phyloP scores from a whole-genome alignment of 1,140 invertebrate species.

The Leptoteleia sp. region DNA sequence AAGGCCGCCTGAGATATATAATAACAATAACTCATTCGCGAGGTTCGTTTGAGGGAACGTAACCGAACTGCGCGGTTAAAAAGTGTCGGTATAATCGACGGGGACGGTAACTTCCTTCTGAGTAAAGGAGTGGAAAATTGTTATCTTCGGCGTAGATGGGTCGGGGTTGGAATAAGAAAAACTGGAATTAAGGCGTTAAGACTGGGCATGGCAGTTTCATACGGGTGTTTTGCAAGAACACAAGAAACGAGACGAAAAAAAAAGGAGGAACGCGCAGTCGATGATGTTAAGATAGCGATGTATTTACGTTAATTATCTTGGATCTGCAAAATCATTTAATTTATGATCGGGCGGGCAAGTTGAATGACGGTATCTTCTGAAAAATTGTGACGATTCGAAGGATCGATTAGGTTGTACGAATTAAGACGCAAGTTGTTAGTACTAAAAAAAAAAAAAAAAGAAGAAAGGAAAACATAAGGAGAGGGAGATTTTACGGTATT shows the following conservation, averaged over 20 bases:
- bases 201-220: conserved; percentile 13
- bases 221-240: conserved; percentile 18
- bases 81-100: conserved; percentile 39
- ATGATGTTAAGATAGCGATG: conserved; percentile 30
- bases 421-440: no score
- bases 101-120: conserved; percentile 49
- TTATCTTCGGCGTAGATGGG: conserved; percentile 25
- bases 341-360: neutral
- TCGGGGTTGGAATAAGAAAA: conserved; percentile 18
- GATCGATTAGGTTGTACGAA: neutral
- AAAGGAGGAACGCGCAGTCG: no score
- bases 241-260: conserved; percentile 2
- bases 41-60: no score
- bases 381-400: conserved; percentile 11
- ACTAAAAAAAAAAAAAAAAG: no score
- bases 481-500: no score
- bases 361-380: conserved; percentile 10
- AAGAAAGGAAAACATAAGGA: neutral
- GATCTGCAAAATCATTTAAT: conserved; percentile 26
- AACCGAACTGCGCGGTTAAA: conserved; percentile 37
- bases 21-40: no score
- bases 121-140: conserved; percentile 31
- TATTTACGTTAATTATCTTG: conserved; percentile 33
- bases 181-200: conserved; percentile 17
- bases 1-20: no score